phyloP scores from a whole-genome alignment of 2,113 vertebrate species.

The Cebus imitator region DNA sequence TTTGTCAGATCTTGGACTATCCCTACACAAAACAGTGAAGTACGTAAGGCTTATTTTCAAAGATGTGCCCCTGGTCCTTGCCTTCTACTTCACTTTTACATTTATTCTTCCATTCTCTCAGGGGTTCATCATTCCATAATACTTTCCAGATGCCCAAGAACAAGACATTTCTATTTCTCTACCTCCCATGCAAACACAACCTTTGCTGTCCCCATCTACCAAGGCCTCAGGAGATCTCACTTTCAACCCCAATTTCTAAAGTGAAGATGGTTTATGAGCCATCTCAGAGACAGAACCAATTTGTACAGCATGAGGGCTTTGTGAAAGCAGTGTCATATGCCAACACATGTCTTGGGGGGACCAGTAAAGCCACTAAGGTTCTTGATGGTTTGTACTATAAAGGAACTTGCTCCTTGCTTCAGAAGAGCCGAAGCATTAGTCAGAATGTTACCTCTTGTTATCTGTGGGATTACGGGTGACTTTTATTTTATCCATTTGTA shows the following conservation, averaged over 20 bases:
- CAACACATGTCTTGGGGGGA: neutral
- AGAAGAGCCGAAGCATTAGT: neutral
- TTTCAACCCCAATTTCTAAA: neutral
- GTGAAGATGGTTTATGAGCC: neutral
- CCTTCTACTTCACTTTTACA: neutral
- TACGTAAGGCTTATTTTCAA: neutral
- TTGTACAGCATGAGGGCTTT: neutral
- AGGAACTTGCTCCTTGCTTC: neutral
- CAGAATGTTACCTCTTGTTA: neutral
- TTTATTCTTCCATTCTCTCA: neutral
- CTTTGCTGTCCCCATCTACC: neutral
- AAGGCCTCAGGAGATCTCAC: neutral
- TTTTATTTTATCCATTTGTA: conserved; percentile 35
- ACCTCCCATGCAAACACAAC: neutral
- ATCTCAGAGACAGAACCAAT: neutral
- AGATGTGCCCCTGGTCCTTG: neutral
- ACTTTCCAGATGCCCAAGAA: neutral
- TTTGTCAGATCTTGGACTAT: neutral
- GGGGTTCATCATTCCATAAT: neutral
- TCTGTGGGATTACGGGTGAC: neutral
- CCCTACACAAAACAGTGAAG: neutral
- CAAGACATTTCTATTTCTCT: neutral
- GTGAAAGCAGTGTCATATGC: neutral
- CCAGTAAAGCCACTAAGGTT: neutral
- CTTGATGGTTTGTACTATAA: neutral